Evolutionary conservation across 2,888 invertebrate species (phyloP).

Genomic region (Euzetes globulus): DNA sequence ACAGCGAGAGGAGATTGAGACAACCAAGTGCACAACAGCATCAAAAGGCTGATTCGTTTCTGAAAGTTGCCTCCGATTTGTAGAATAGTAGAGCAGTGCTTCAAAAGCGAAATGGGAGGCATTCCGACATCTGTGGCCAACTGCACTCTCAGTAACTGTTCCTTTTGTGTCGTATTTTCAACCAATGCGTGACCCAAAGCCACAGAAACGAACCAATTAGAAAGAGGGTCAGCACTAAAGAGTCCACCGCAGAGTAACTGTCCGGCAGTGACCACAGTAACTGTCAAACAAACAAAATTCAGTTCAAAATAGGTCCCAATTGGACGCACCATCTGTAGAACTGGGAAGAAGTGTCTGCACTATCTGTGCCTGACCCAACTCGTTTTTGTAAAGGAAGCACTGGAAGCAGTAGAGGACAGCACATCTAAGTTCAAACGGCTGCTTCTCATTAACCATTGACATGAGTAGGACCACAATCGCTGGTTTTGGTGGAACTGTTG

Average conservation of each 20-base stretch:
- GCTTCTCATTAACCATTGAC: conserved; percentile 98
- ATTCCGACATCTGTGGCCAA: conserved; percentile 74
- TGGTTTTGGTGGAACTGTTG: conserved; percentile 84
- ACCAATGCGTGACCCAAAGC: conserved; percentile 81
- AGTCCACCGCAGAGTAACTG: conserved; percentile 87
- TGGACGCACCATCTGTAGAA: conserved; percentile 60
- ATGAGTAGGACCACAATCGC: conserved; percentile 88
- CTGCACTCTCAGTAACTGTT: conserved; percentile 80
- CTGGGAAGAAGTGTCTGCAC: conserved; percentile 88
- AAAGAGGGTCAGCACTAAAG: conserved; percentile 75
- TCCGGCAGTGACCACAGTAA: conserved; percentile 56
- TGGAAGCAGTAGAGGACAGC: conserved; percentile 96
- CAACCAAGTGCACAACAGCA: conserved; percentile 82
- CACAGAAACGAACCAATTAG: conserved; percentile 92
- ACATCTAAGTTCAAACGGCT: conserved; percentile 78
- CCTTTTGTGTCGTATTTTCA: conserved; percentile 67
- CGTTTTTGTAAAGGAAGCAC: conserved; percentile 88
- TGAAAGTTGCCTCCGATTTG: conserved; percentile 71
- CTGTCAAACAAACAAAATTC: conserved; percentile 42
- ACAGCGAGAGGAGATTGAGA: conserved; percentile 75
- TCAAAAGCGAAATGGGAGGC: conserved; percentile 77
- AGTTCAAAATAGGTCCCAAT: too few species aligned
- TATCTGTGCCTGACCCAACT: conserved; percentile 73
- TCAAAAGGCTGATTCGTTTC: conserved; percentile 77
- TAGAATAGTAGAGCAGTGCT: conserved; percentile 74